Evolutionary conservation across 2,888 invertebrate species (phyloP).

Genomic region (Plagodis dolabraria): DNA sequence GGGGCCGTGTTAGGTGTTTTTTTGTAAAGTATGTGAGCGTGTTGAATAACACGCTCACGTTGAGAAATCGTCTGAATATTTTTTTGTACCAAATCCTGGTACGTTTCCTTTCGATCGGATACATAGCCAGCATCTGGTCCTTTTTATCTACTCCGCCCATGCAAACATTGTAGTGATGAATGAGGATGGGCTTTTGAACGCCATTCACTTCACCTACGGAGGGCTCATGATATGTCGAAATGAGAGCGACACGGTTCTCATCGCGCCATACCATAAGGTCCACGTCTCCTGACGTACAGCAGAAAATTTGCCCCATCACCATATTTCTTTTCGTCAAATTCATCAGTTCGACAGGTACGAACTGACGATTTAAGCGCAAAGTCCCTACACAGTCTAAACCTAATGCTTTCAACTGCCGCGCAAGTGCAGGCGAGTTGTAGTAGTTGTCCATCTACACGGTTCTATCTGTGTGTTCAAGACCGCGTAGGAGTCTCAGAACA

Average conservation of each 20-base stretch:
- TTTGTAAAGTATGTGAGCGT: too few relatives aligned
- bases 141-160: too few relatives aligned
- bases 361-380: not conserved
- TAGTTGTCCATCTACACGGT: constrained; percentile 8
- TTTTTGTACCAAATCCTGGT: too few relatives aligned
- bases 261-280: constrained; percentile 29
- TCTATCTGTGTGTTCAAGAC: constrained; percentile 4
- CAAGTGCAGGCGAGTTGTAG: constrained; percentile 5
- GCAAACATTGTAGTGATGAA: not conserved
- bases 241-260: constrained; percentile 19
- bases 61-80: too few relatives aligned
- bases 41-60: too few relatives aligned
- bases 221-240: constrained; percentile 33
- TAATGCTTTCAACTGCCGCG: not conserved
- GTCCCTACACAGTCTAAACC: constrained; percentile 3
- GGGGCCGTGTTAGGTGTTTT: too few relatives aligned
- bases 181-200: not conserved
- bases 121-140: too few relatives aligned
- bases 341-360: not conserved
- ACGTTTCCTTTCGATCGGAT: too few relatives aligned
- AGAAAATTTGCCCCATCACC: constrained; percentile 15
- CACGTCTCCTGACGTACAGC: constrained; percentile 19
- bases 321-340: not conserved
- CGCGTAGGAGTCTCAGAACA: not conserved
- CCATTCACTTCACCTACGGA: not conserved